These are phyloP conservation scores for Pedionomus torquatus DNA, from an alignment of 2,113 vertebrate genomes.

Conservation along the genomic window DNA sequence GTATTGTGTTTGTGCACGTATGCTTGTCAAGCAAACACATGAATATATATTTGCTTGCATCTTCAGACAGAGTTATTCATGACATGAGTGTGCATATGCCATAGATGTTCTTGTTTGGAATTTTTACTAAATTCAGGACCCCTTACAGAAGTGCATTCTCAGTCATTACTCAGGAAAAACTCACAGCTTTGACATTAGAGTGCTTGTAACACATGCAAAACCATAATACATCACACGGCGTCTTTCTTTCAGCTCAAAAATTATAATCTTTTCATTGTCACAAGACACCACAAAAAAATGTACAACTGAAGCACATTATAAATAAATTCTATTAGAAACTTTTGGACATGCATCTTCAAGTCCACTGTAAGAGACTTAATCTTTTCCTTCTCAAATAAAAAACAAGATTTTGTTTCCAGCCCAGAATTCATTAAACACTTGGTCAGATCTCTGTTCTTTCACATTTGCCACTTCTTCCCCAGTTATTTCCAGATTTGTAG, in stretches of 20 bases:
- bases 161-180: slow-evolving; percentile 62
- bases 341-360: background rate
- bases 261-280: background rate
- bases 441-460: background rate
- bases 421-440: background rate
- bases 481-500: background rate
- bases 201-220: background rate
- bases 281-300: background rate
- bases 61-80: background rate
- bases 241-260: background rate
- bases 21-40: background rate
- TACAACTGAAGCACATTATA: background rate
- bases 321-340: background rate
- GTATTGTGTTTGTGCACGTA: background rate
- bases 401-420: background rate
- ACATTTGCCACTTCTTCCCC: background rate
- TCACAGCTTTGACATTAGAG: background rate
- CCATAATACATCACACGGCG: background rate
- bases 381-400: background rate
- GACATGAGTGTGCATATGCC: background rate
- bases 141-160: background rate
- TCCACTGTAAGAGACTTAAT: background rate
- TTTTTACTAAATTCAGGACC: background rate
- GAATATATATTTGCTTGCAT: background rate
- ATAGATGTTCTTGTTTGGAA: background rate